These are phyloP conservation scores for Cheilosia vernalis DNA, from an alignment of 2,888 invertebrate species.

Conservation along the genomic window DNA sequence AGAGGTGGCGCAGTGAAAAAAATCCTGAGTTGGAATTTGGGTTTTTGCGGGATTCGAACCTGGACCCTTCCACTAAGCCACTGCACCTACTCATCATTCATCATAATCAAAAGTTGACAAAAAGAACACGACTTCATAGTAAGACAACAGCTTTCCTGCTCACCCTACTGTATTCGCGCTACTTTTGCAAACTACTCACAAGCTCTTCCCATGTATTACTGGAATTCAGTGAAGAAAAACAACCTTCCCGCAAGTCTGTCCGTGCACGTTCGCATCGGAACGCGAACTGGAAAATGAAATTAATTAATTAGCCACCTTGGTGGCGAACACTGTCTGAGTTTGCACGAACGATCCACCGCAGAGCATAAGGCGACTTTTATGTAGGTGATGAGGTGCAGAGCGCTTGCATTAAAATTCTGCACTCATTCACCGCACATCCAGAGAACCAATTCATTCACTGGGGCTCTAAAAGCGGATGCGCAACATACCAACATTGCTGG, in stretches of 20 bases:
- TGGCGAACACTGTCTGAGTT: constrained; percentile 67
- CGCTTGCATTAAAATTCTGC: constrained; percentile 66
- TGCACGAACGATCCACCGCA: constrained; percentile 58
- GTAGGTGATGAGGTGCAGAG: constrained; percentile 47
- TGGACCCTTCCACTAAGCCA: no score
- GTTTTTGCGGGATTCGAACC: no score
- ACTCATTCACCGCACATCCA: constrained; percentile 58
- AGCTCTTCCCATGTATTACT: constrained; percentile 30
- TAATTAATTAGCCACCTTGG: constrained; percentile 75
- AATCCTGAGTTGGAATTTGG: no score
- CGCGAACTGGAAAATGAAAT: constrained; percentile 70
- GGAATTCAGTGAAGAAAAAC: constrained; percentile 57
- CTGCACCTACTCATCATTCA: no score
- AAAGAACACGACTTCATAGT: no score
- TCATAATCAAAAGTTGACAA: no score
- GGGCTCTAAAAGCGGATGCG: constrained; percentile 69
- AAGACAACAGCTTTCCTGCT: not conserved
- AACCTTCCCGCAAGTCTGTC: constrained; percentile 23
- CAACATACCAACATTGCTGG: constrained; percentile 67
- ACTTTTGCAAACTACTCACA: constrained; percentile 24
- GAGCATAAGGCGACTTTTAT: constrained; percentile 6
- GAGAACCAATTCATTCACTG: constrained; percentile 70
- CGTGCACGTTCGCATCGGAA: constrained; percentile 54
- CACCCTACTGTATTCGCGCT: not conserved
- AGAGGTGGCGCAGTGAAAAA: no score